Evolutionary conservation across 1,140 invertebrate species (phyloP).

Genomic region (Protaetia brevitarsis): DNA sequence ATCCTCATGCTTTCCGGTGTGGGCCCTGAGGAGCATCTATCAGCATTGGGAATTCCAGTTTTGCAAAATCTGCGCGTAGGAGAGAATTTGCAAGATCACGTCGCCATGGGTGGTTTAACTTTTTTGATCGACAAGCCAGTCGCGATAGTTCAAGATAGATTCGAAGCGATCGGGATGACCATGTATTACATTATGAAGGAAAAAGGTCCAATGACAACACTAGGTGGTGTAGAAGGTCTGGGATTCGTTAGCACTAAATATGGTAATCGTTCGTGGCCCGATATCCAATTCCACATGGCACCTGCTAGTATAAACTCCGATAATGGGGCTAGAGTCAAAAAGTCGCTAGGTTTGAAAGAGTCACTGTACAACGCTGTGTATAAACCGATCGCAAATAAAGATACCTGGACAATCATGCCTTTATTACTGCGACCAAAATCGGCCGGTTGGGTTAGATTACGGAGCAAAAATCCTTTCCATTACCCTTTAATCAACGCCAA

Average conservation of each 20-base stretch:
- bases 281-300: slow-evolving; percentile 85
- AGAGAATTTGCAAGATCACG: slow-evolving; percentile 78
- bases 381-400: slow-evolving; percentile 61
- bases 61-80: slow-evolving; percentile 73
- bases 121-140: slow-evolving; percentile 76
- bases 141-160: slow-evolving; percentile 67
- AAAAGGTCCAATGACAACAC: slow-evolving; percentile 77
- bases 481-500: slow-evolving; percentile 86
- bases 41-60: slow-evolving; percentile 66
- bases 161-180: slow-evolving; percentile 70
- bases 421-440: slow-evolving; percentile 76
- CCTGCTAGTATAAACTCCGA: slow-evolving; percentile 81
- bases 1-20: slow-evolving; percentile 85
- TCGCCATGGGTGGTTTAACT: slow-evolving; percentile 75
- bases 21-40: slow-evolving; percentile 73
- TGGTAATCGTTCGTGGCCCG: slow-evolving; percentile 69
- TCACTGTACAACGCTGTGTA: slow-evolving; percentile 75
- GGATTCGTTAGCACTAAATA: slow-evolving; percentile 81
- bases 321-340: slow-evolving; percentile 68
- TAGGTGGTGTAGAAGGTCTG: slow-evolving; percentile 81
- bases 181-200: slow-evolving; percentile 75
- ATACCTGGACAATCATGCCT: slow-evolving; percentile 82
- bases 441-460: slow-evolving; percentile 70
- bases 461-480: slow-evolving; percentile 75
- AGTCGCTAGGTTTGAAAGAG: slow-evolving; percentile 79